phyloP scores from a whole-genome alignment of 2,888 invertebrate genomes.

The Esperia sulphurella region DNA sequence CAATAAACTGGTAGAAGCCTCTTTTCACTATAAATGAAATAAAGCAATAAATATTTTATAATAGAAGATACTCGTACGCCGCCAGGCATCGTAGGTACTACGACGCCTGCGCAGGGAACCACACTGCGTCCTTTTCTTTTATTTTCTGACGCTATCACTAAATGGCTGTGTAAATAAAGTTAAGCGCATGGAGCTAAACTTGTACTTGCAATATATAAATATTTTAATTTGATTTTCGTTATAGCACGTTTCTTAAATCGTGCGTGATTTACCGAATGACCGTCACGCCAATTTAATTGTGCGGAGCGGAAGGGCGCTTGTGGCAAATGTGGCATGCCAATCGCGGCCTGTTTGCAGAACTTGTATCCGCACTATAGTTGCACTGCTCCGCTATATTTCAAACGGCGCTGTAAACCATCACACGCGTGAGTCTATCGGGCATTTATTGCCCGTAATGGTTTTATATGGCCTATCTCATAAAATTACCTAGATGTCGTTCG shows the following conservation, averaged over 20 bases:
- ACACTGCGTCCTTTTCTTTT: conserved; percentile 29
- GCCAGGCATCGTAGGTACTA: conserved; percentile 29
- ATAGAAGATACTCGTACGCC: conserved; percentile 39
- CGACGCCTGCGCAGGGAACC: conserved; percentile 24
- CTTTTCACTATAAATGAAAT: conserved; percentile 54
- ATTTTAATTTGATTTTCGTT: too few species aligned
- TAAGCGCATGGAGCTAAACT: conserved; percentile 6
- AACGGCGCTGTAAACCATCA: conserved; percentile 43
- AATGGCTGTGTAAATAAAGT: conserved; percentile 26
- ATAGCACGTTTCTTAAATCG: conserved; percentile 15
- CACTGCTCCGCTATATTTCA: conserved; percentile 31
- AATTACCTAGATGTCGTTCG: conserved; percentile 40
- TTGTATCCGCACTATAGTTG: conserved; percentile 18
- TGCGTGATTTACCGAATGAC: conserved; percentile 28
- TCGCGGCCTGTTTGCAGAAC: conserved; percentile 28
- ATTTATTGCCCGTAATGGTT: conserved; percentile 58
- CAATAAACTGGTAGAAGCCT: conserved; percentile 41
- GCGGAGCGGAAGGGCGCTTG: conserved; percentile 33
- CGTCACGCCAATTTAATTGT: conserved; percentile 41
- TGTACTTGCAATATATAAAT: conserved; percentile 4
- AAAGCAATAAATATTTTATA: conserved; percentile 56
- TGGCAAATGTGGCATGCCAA: conserved; percentile 37
- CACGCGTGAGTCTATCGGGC: conserved; percentile 40
- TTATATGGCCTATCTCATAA: conserved; percentile 51
- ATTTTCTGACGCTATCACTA: conserved; percentile 27